These are phyloP conservation scores for Drosophila parthenogenetica DNA, from an alignment of 2,888 invertebrate species.

Conservation along the genomic window DNA sequence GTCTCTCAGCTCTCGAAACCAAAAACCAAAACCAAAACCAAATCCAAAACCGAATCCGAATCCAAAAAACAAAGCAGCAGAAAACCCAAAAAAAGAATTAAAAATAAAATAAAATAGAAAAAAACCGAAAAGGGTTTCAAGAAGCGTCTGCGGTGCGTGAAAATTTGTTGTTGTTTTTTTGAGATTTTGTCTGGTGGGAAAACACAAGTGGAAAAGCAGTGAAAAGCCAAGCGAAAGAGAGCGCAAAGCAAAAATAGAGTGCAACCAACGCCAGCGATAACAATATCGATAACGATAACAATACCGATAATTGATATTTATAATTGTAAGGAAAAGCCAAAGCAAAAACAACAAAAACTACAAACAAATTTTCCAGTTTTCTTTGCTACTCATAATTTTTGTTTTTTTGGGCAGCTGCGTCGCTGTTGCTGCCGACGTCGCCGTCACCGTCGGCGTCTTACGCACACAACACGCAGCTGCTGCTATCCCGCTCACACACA, in stretches of 20 bases:
- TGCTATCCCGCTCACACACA: slow-evolving; percentile 56
- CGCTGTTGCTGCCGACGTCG: slow-evolving; percentile 17
- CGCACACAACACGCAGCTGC: slow-evolving; percentile 52
- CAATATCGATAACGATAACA: slow-evolving; percentile 25
- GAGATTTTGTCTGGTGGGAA: slow-evolving; percentile 27
- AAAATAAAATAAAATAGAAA: slow-evolving; percentile 10
- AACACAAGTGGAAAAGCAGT: slow-evolving; percentile 21
- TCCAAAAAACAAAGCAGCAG: slow-evolving; percentile 7
- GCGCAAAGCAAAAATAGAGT: neutral
- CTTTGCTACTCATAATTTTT: slow-evolving; percentile 17
- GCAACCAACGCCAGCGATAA: neutral
- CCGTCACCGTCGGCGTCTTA: slow-evolving; percentile 42
- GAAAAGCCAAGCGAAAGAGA: slow-evolving; percentile 1
- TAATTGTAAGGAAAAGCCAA: slow-evolving; percentile 43
- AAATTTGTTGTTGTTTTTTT: slow-evolving; percentile 20
- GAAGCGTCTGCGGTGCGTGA: neutral
- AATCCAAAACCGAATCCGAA: slow-evolving; percentile 23
- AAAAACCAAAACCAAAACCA: slow-evolving; percentile 11
- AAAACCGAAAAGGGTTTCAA: neutral
- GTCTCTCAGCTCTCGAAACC: slow-evolving; percentile 58
- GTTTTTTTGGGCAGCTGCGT: slow-evolving; percentile 29
- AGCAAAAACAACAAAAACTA: slow-evolving; percentile 1
- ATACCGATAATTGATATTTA: slow-evolving; percentile 19
- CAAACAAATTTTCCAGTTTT: slow-evolving; percentile 41
- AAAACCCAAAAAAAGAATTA: neutral